Conservation (phyloP, 2,113 vertebrate genomes). For the Falco punctatus region DNA sequence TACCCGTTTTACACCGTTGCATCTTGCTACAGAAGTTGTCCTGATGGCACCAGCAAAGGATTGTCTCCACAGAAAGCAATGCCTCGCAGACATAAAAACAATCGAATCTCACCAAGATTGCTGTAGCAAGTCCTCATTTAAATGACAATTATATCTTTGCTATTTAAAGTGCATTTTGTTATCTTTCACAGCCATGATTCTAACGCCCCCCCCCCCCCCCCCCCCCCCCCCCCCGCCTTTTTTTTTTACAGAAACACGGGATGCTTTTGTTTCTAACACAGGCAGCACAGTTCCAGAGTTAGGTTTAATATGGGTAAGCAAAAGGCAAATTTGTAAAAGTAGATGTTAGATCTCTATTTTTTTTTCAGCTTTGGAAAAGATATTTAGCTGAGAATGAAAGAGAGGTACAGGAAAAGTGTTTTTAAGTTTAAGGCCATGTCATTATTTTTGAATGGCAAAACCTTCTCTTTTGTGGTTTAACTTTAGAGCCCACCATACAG, state of each 20-base stretch:
- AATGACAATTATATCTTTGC: background rate
- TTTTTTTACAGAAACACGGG: background rate
- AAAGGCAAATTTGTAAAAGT: background rate
- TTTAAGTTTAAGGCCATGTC: background rate
- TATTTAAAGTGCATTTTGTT: background rate
- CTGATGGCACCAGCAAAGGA: background rate
- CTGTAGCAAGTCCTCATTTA: background rate
- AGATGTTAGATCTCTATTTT: background rate
- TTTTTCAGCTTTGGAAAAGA: background rate
- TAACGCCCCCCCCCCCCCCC: rapidly evolving
- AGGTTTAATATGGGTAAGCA: background rate
- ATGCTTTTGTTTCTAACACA: background rate
- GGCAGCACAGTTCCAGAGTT: background rate
- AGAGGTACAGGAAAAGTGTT: background rate
- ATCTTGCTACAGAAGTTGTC: background rate
- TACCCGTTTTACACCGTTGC: background rate
- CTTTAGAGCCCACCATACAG: background rate
- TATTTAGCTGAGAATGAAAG: background rate
- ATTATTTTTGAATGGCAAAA: background rate
- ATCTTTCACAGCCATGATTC: background rate
- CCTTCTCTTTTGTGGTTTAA: background rate
- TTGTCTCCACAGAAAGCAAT: background rate
- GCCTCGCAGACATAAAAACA: background rate
- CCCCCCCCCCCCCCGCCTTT: rapidly evolving
- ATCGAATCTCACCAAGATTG: background rate